Evolutionary conservation across 1,140 invertebrate species (phyloP), one percentile per base, ranked within the genome.

Genomic region (Batillaria attramentaria): DNA sequence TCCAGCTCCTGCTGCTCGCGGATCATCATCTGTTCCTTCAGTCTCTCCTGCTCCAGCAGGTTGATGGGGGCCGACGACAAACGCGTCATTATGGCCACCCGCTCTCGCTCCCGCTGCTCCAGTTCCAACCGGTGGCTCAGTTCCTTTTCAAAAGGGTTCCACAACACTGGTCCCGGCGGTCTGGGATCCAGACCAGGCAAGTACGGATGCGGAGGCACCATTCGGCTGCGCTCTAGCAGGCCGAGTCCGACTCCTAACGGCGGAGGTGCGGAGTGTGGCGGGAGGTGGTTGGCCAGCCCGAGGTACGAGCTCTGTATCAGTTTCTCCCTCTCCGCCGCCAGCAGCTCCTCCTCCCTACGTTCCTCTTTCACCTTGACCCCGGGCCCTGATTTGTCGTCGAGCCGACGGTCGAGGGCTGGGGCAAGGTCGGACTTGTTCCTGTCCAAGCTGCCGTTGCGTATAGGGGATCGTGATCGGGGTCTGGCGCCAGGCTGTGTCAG

Each of bases 361-460:
- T 88, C 87, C 57, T 88, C 86, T 54, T 88, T 88, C 39, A 87
- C 75, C 81, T 86, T 86, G 18, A 85, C 41, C 31, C 42, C 65
- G 6, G 54, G 60, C 35, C 66, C 73, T 50, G 41, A 5, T 73
- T 83, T 84, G 39, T 87, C 84, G 18, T 84, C 81, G 37, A 82
- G 74, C 20, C 83, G 76, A 37, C 81, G 73, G n/a, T 87, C 85
- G 33, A 72, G 35, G 37, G 72, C 79, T 41, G 75, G 57, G n/a
- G 66, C 72, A n/a, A 75, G 43, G 68, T 85, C 85, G 4, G 83
- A 77, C 74, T 87, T 86, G 60, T 72, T 62, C 62, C 77, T 77
- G 46, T 86, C 87, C 60, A 84, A 35, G 35, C 86, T 80, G 6
- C 87, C 87, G 78, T 85, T 86, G 43, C 84, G 77, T 33, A 88